These are phyloP conservation scores for Poliocrania exsul DNA, from an alignment of 2,797 vertebrate species.

Conservation along the genomic window DNA sequence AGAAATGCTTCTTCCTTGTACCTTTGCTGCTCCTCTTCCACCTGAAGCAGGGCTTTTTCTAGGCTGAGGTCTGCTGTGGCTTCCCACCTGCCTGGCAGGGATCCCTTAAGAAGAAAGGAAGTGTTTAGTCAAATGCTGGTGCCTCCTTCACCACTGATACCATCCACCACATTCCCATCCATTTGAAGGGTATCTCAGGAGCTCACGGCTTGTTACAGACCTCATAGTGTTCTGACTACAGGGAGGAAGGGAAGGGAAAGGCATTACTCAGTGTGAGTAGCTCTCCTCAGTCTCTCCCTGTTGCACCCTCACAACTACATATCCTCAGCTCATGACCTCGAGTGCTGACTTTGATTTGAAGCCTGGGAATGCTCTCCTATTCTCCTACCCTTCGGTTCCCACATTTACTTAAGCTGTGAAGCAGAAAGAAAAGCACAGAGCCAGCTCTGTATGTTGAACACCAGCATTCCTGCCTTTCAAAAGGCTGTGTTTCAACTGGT, in stretches of 20 bases:
- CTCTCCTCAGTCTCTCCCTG: not conserved
- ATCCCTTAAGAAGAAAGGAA: slow-evolving; percentile 55
- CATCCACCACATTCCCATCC: not conserved
- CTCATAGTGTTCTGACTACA: not conserved
- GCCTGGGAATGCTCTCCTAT: not conserved
- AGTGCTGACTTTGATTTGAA: not conserved
- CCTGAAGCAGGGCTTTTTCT: slow-evolving; percentile 84
- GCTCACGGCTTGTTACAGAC: not conserved
- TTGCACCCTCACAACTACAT: not conserved
- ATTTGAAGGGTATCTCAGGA: not conserved
- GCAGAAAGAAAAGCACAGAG: not conserved
- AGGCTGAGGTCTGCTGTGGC: slow-evolving; percentile 80
- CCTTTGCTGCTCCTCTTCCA: slow-evolving; percentile 93
- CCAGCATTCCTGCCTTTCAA: not conserved
- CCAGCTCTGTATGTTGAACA: not conserved
- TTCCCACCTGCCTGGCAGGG: slow-evolving; percentile 64
- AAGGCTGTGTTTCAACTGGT: not conserved
- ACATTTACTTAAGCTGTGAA: not conserved
- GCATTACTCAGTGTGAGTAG: not conserved
- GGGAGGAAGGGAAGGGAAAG: not conserved
- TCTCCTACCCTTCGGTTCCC: not conserved
- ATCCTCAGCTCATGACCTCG: not conserved
- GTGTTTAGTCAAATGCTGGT: not conserved
- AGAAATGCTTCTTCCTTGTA: slow-evolving; percentile 40
- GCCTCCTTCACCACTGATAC: not conserved